Evolutionary conservation across 2,113 vertebrate genomes (phyloP).

Genomic region (Osmerus eperlanus): DNA sequence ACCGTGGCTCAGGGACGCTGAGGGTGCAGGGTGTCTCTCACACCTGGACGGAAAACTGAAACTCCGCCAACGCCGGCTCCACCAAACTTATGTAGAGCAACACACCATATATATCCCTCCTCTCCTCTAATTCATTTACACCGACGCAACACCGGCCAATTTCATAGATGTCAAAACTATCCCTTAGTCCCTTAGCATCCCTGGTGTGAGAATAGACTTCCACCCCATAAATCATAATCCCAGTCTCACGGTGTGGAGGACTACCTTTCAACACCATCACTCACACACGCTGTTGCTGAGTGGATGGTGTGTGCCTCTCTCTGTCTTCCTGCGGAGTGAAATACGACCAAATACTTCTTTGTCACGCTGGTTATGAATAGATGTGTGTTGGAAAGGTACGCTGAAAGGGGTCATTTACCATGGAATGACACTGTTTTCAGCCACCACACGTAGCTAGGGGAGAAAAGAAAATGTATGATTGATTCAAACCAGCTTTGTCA

Average conservation of each 20-base stretch:
- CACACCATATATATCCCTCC: background rate
- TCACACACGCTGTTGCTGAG: background rate
- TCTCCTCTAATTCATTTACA: conserved; percentile 1
- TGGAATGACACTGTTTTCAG: background rate
- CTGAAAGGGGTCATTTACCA: conserved; percentile 3
- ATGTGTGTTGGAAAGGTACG: background rate
- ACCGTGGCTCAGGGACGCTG: too few species aligned
- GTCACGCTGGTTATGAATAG: conserved; percentile 6
- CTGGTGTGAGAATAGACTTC: conserved; percentile 2
- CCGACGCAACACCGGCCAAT: conserved; percentile 4
- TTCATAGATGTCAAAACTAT: conserved; percentile 15
- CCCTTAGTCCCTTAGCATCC: conserved; percentile 5
- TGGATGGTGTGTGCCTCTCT: background rate
- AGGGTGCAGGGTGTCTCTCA: too few species aligned
- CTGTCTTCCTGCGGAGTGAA: conserved; percentile 3
- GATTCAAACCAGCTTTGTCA: background rate
- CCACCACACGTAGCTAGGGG: background rate
- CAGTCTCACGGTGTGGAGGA: background rate
- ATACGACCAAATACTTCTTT: conserved; percentile 6
- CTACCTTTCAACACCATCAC: conserved; percentile 5
- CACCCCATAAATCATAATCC: conserved; percentile 3
- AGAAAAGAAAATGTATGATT: background rate
- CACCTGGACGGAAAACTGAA: too few species aligned
- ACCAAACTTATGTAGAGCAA: background rate
- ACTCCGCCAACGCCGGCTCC: too few species aligned